These are phyloP conservation scores for Julus scandinavius DNA, from an alignment of 2,888 invertebrate species.

Conservation along the genomic window DNA sequence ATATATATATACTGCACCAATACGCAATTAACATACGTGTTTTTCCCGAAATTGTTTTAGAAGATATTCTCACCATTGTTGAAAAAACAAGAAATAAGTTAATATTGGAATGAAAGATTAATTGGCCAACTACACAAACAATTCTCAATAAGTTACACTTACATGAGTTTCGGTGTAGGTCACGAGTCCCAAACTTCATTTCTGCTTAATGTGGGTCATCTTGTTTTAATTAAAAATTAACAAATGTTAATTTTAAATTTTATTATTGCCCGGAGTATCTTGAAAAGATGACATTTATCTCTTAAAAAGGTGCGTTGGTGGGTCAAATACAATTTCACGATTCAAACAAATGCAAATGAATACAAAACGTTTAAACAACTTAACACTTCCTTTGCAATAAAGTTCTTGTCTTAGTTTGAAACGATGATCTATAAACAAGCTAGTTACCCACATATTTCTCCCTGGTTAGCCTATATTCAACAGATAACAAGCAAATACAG, in stretches of 20 bases:
- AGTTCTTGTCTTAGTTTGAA: background rate
- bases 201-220: background rate
- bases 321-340: background rate
- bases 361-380: background rate
- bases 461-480: background rate
- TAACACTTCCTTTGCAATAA: constrained; percentile 3
- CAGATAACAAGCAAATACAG: background rate
- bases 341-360: background rate
- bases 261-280: background rate
- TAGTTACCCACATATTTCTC: background rate
- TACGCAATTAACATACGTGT: too few species aligned
- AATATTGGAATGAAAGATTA: too few species aligned
- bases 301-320: background rate
- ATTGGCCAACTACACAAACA: too few species aligned
- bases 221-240: constrained; percentile 5
- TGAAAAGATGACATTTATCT: background rate
- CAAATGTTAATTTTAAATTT: background rate
- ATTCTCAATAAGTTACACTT: too few species aligned
- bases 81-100: too few species aligned
- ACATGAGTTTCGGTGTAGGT: too few species aligned
- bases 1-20: too few species aligned
- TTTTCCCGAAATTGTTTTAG: too few species aligned
- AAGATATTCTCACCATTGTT: too few species aligned
- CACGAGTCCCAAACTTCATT: background rate
- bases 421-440: background rate